phyloP scores from a whole-genome alignment of 2,113 vertebrate genomes.

The Vidua macroura region DNA sequence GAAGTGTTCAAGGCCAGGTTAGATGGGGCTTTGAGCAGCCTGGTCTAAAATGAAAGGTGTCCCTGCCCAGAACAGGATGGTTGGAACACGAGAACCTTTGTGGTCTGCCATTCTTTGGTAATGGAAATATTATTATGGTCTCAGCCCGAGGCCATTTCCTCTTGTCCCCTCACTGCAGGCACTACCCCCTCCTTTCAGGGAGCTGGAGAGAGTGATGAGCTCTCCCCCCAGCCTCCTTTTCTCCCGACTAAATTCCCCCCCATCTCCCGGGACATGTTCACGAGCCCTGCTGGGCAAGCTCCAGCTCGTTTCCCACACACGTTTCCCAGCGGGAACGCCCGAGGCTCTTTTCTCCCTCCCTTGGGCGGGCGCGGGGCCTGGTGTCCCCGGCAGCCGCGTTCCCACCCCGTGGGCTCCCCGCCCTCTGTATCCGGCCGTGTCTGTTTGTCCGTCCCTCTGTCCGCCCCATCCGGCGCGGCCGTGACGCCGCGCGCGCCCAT shows the following conservation, averaged over 20 bases:
- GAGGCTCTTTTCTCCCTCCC: not conserved
- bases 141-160: not conserved
- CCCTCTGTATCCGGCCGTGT: not conserved
- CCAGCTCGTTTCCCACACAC: not conserved
- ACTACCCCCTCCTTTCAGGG: not conserved
- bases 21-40: not conserved
- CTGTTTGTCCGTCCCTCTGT: not conserved
- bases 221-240: not conserved
- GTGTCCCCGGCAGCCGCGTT: fast-evolving
- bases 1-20: not conserved
- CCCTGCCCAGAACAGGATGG: not conserved
- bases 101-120: too few relatives aligned
- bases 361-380: not conserved
- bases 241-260: too few relatives aligned
- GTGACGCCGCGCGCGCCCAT: constrained; percentile 60
- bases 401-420: not conserved
- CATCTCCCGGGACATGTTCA: not conserved
- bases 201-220: fast-evolving
- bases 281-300: not conserved
- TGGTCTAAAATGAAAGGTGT: not conserved
- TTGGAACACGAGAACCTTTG: not conserved
- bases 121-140: too few relatives aligned
- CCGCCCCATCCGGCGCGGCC: not conserved
- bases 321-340: not conserved
- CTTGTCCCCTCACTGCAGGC: not conserved